Conservation (phyloP, 2,797 vertebrate genomes). For the Chaetophractus vellerosus region DNA sequence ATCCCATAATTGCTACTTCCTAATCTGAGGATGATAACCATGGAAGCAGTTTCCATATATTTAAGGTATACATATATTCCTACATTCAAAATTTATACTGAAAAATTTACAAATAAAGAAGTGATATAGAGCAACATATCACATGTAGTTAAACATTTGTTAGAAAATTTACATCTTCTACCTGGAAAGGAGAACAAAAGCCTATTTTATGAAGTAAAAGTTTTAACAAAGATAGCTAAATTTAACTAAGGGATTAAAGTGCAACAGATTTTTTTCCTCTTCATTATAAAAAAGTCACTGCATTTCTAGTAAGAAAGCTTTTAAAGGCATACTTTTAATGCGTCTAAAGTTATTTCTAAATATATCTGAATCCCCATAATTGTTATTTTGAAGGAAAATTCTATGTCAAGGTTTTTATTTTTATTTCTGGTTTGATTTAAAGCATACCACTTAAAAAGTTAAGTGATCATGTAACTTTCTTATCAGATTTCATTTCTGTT, state of each 20-base stretch:
- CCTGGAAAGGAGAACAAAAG: background rate
- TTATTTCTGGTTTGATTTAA: constrained; percentile 56
- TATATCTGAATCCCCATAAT: background rate
- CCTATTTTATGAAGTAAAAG: constrained; percentile 5
- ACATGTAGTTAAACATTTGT: constrained; percentile 8
- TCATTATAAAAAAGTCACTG: background rate
- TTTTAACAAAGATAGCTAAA: background rate
- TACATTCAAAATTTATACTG: constrained; percentile 26
- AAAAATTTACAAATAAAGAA: constrained; percentile 22
- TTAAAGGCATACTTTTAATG: constrained; percentile 27
- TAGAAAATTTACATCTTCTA: background rate
- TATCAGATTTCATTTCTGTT: background rate
- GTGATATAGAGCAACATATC: background rate
- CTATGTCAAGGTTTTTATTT: background rate
- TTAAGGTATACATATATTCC: background rate
- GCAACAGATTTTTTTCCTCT: background rate
- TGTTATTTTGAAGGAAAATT: constrained; percentile 25
- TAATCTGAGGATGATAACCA: background rate
- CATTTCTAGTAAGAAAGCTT: background rate
- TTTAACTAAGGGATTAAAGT: background rate
- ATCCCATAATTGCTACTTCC: background rate
- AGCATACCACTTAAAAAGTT: background rate
- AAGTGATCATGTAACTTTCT: background rate
- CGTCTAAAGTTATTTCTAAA: constrained; percentile 13
- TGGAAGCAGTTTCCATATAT: background rate